Base-by-base conservation (phyloP, 2,113 vertebrate species). In the Nycticryphes semicollaris region DNA sequence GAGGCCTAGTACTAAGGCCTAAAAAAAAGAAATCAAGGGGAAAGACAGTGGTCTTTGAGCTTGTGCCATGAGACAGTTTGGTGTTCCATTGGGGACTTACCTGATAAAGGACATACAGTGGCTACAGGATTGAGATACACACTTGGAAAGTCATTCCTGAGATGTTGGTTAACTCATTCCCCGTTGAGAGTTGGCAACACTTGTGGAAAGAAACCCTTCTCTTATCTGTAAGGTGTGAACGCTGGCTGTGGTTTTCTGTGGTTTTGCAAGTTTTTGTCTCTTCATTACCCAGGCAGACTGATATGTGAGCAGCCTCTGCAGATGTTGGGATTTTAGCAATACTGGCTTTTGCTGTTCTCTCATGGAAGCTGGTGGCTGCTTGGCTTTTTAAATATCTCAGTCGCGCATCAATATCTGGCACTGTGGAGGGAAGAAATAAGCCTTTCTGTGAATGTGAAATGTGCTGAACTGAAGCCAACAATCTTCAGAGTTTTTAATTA, bases 401-500 rank as follows among this genome's bases (percentile, higher is more conserved):
- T 78, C 3, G 2, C 66, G 14, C 66, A 13, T 96, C 75, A 25
- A 64, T 89, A 70, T 87, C 94, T 96, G 91, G 93, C 91, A 89
- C 63, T 31, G 43, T 60, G 39, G 62, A 86, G 90, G 72, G 56
- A 81, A 81, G 79, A 91, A 94, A 62, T 76, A 35, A 89, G 73
- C 80, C 59, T 95, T 86, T 96, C 74, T 94, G 69, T 89, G 75
- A 94, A 60, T 41, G 27, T 54, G 89, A 92, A 96, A 76, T n/a
- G 62, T 81, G 93, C 78, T 92, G 95, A 95, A 77, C 72, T 87
- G 84, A 84, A 94, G 93, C 95, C 93, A 97, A 22, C 47, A 80
- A 56, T 93, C 83, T 95, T 91, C 64, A 81, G 93, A 75, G 84
- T 82, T 96, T 93, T 95, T 96, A 95, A 94, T 96, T 95, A 94